phyloP scores from a whole-genome alignment of 2,797 vertebrate species.

The Chelonia mydas region DNA sequence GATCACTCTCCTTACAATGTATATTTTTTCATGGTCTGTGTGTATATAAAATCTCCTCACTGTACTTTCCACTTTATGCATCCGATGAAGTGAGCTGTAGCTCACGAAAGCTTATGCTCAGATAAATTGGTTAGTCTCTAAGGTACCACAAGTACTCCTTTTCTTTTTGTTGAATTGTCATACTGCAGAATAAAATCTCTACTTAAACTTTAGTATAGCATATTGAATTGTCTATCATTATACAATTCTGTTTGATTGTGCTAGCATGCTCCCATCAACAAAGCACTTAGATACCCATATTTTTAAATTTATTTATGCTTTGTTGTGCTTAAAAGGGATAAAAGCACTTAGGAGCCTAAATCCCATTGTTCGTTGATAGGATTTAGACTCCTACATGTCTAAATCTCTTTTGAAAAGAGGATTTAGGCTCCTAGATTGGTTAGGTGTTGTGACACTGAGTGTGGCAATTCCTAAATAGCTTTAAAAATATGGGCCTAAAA shows the following conservation, averaged over 20 bases:
- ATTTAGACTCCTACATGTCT: neutral
- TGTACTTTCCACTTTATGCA: no score
- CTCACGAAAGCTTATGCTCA: no score
- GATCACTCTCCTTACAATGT: no score
- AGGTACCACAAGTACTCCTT: no score
- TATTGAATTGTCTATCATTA: neutral
- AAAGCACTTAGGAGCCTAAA: neutral
- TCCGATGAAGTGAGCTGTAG: no score
- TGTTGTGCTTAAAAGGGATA: neutral
- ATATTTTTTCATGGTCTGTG: no score
- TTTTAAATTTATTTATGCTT: neutral
- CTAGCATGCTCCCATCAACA: neutral
- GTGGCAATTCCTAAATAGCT: neutral
- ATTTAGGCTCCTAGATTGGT: neutral
- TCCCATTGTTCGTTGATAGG: neutral
- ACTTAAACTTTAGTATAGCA: fast-evolving
- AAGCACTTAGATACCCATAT: neutral
- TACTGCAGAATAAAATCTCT: neutral
- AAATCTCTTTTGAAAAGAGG: neutral
- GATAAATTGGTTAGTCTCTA: no score
- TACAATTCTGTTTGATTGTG: neutral
- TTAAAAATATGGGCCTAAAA: neutral
- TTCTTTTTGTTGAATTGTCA: neutral
- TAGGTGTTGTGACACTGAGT: neutral
- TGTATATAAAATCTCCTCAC: no score